A percentile compares a stretch with the other conserved stretches of the same genome.
Evolutionary conservation across 2,888 invertebrate species (phyloP).

Genomic region (Heliconius sara): DNA sequence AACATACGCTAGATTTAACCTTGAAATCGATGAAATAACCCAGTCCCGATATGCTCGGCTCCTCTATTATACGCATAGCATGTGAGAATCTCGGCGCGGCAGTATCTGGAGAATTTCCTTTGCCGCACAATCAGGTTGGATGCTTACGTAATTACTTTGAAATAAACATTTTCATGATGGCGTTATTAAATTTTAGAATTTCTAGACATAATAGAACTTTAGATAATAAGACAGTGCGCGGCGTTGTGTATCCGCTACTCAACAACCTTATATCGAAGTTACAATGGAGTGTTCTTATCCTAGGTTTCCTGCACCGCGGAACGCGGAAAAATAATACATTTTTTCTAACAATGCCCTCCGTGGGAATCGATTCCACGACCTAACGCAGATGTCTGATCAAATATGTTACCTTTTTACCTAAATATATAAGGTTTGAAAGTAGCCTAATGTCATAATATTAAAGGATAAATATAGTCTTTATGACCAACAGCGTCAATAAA

Average conservation of each 20-base stretch:
- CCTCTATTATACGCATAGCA: conserved; percentile 29
- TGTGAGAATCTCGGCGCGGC: conserved; percentile 34
- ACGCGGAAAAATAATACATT: too few species aligned
- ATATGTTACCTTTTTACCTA: background rate
- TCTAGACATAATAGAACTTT: background rate
- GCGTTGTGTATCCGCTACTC: background rate
- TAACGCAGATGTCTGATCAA: background rate
- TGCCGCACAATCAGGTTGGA: conserved; percentile 19
- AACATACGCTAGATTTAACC: conserved; percentile 4
- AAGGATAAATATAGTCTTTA: conserved; percentile 15
- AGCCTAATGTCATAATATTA: conserved; percentile 14
- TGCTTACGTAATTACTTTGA: conserved; percentile 26
- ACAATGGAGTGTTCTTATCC: too few species aligned
- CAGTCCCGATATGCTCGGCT: conserved; percentile 12
- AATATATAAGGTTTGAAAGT: background rate
- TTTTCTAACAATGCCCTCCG: background rate
- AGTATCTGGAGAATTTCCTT: conserved; percentile 27
- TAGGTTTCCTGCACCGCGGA: too few species aligned
- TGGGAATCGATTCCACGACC: background rate
- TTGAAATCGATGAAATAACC: conserved; percentile 20
- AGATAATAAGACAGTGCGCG: background rate
- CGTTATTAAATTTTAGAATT: conserved; percentile 14
- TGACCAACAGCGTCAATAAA: conserved; percentile 8
- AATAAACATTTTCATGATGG: conserved; percentile 14
- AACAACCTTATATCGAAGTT: too few species aligned